Evolutionary conservation across 2,888 invertebrate genomes (phyloP).

Genomic region (Drosophila melanosoma): DNA sequence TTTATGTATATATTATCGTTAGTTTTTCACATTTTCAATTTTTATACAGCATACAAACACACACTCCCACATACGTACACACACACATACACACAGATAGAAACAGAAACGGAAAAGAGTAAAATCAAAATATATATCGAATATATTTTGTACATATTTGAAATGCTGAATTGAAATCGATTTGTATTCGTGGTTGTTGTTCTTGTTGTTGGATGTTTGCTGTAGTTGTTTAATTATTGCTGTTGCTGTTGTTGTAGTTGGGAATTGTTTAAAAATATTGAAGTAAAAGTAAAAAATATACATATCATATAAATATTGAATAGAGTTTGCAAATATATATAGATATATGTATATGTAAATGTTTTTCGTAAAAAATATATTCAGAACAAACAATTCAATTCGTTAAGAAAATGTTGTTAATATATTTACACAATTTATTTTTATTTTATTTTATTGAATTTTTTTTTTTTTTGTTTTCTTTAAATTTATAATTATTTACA

Average conservation of each 20-base stretch:
- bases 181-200: constrained; percentile 43
- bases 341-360: constrained; percentile 72
- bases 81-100: constrained; percentile 18
- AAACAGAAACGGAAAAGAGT: constrained; percentile 38
- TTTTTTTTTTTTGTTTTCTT: constrained; percentile 9
- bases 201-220: constrained; percentile 30
- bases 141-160: constrained; percentile 44
- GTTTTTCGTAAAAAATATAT: constrained; percentile 69
- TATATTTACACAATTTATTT: constrained; percentile 80
- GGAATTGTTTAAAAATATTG: constrained; percentile 60
- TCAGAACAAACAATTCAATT: constrained; percentile 74
- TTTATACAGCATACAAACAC: constrained; percentile 39
- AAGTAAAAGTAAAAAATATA: constrained; percentile 69
- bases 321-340: constrained; percentile 79
- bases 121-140: constrained; percentile 24
- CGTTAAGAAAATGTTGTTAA: constrained; percentile 62
- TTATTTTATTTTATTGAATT: constrained; percentile 17
- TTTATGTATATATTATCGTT: constrained; percentile 21
- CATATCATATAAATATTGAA: constrained; percentile 79
- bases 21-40: constrained; percentile 28
- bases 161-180: constrained; percentile 53
- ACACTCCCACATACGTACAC: constrained; percentile 24
- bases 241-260: constrained; percentile 55
- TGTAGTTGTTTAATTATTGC: constrained; percentile 40
- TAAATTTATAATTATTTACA: constrained; percentile 83